Evolutionary conservation across 2,888 invertebrate species (phyloP).

Genomic region (Acheta domesticus): DNA sequence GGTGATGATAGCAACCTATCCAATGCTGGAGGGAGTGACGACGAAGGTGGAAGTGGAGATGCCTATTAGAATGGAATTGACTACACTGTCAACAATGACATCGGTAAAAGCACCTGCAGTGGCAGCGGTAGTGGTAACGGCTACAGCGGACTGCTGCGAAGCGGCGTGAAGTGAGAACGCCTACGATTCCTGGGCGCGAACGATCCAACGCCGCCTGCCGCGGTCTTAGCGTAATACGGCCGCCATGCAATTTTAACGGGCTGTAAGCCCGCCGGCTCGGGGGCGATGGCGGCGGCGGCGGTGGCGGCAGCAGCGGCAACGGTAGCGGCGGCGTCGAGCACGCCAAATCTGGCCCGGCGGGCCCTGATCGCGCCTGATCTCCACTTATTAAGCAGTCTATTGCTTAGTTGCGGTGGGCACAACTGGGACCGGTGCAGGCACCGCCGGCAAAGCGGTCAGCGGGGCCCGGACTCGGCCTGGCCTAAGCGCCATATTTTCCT

Average conservation of each 20-base stretch:
- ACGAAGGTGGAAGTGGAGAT: no score
- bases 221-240: conserved; percentile 23
- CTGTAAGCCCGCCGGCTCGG: conserved; percentile 24
- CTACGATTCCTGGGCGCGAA: background rate
- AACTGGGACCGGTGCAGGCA: background rate
- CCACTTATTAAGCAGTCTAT: conserved; percentile 18
- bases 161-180: background rate
- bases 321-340: background rate
- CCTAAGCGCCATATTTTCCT: conserved; percentile 5
- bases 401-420: conserved; percentile 9
- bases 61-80: no score
- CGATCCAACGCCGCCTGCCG: background rate
- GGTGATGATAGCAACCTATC: no score
- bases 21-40: no score
- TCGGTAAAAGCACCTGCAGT: no score
- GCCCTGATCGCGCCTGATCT: conserved; percentile 12
- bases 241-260: conserved; percentile 30
- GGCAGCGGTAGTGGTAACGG: no score
- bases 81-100: no score
- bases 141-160: no score
- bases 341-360: conserved; percentile 1
- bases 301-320: background rate
- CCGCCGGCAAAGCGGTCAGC: conserved; percentile 11
- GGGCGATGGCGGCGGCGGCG: conserved; percentile 19
- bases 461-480: background rate